These are phyloP conservation scores for Asteroscopus sphinx DNA, from an alignment of 2,888 invertebrate genomes.

Conservation along the genomic window DNA sequence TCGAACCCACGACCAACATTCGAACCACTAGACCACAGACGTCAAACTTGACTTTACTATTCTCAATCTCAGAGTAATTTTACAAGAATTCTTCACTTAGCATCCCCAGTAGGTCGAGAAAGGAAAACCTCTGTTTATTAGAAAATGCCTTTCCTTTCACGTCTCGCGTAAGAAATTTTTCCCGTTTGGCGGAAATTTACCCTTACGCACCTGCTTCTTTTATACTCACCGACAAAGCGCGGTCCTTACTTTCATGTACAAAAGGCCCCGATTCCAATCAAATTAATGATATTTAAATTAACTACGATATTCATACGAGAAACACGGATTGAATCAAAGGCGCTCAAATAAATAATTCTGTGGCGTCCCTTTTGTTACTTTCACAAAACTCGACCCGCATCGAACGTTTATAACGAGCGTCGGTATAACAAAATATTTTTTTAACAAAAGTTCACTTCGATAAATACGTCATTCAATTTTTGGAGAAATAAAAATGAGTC, in stretches of 20 bases:
- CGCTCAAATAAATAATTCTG: constrained; percentile 62
- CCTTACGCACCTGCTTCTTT: constrained; percentile 72
- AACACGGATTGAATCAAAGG: constrained; percentile 53
- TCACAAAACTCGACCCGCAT: constrained; percentile 63
- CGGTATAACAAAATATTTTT: constrained; percentile 68
- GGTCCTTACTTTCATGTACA: constrained; percentile 61
- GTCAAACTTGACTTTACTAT: no score
- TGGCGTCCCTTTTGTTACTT: constrained; percentile 66
- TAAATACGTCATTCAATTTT: constrained; percentile 79
- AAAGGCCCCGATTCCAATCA: constrained; percentile 60
- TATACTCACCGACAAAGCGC: constrained; percentile 66
- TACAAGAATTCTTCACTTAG: constrained; percentile 28
- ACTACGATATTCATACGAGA: constrained; percentile 57
- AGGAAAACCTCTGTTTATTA: constrained; percentile 71
- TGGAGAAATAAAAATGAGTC: constrained; percentile 77
- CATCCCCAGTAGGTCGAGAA: constrained; percentile 35
- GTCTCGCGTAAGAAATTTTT: constrained; percentile 72
- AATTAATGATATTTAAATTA: constrained; percentile 71
- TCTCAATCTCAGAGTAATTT: constrained; percentile 36
- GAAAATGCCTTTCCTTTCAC: constrained; percentile 76
- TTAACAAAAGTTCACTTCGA: constrained; percentile 72
- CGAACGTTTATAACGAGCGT: constrained; percentile 66
- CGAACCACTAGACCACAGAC: no score
- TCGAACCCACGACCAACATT: no score
- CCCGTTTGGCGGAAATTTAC: constrained; percentile 69